phyloP scores from a whole-genome alignment of 2,113 vertebrate genomes.

The Labeo rohita region DNA sequence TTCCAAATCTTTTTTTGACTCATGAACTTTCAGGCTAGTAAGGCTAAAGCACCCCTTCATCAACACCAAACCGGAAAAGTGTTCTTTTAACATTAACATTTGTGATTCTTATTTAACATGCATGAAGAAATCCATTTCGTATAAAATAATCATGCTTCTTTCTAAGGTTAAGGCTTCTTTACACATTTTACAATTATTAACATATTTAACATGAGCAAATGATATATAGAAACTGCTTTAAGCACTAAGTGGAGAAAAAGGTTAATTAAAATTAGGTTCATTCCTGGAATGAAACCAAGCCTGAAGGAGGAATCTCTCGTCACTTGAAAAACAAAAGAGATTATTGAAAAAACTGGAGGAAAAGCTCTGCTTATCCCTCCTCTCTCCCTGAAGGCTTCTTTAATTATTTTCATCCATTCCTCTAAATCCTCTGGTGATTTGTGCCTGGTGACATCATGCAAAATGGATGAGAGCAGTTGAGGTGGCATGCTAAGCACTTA shows the following conservation, averaged over 20 bases:
- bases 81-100: not conserved
- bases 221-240: constrained; percentile 20
- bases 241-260: constrained; percentile 24
- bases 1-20: not conserved
- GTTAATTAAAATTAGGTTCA: constrained; percentile 26
- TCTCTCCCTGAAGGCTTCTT: constrained; percentile 25
- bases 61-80: not conserved
- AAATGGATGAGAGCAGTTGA: constrained; percentile 32
- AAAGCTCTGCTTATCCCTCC: constrained; percentile 28
- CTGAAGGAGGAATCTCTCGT: constrained; percentile 33
- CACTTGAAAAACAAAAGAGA: constrained; percentile 20
- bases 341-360: constrained; percentile 34
- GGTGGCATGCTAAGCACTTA: constrained; percentile 37
- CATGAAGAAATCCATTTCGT: not conserved
- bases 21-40: not conserved
- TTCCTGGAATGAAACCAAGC: constrained; percentile 33
- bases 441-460: constrained; percentile 40
- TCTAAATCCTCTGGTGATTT: constrained; percentile 36
- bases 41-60: not conserved
- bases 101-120: not conserved
- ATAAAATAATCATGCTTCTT: not conserved
- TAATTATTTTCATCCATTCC: constrained; percentile 27
- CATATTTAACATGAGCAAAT: not conserved
- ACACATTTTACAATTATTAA: not conserved
- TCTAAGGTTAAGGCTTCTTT: not conserved